Percentiles rank a stretch among this genome's conserved stretches.
phyloP scores from a whole-genome alignment of 2,113 vertebrate genomes.

The Periophthalmus modestus region DNA sequence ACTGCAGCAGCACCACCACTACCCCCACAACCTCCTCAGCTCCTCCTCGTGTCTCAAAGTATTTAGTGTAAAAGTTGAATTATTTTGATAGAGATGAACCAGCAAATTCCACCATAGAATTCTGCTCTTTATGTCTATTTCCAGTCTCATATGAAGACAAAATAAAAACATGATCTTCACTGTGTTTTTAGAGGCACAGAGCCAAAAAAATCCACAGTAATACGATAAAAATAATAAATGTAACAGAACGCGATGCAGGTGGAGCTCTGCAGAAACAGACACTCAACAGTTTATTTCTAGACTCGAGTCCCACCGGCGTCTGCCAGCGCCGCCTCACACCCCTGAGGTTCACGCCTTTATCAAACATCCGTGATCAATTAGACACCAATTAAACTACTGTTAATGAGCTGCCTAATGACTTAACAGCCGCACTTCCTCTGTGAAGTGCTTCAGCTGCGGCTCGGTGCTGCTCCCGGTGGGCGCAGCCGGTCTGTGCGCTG shows the following conservation, averaged over 20 bases:
- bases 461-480: conserved; percentile 23
- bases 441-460: conserved; percentile 36
- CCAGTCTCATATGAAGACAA: too few relatives aligned
- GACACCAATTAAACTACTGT: conserved; percentile 69
- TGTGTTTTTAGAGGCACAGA: background rate
- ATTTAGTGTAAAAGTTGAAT: too few relatives aligned
- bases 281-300: conserved; percentile 18
- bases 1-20: too few relatives aligned
- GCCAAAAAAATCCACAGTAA: background rate
- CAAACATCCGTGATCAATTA: conserved; percentile 71
- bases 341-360: conserved; percentile 52
- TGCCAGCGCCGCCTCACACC: conserved; percentile 25
- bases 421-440: conserved; percentile 57
- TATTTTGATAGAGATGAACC: too few relatives aligned
- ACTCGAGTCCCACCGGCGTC: conserved; percentile 26
- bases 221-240: background rate
- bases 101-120: too few relatives aligned
- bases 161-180: too few relatives aligned
- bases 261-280: background rate
- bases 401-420: conserved; percentile 70
- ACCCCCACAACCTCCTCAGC: too few relatives aligned
- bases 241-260: background rate
- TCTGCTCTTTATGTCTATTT: too few relatives aligned
- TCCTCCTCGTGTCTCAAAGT: too few relatives aligned
- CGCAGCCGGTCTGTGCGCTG: conserved; percentile 4